A percentile compares a stretch with the other conserved stretches of the same genome.
Conservation (phyloP, 2,888 invertebrate genomes). For the Hypercompe scribonia region DNA sequence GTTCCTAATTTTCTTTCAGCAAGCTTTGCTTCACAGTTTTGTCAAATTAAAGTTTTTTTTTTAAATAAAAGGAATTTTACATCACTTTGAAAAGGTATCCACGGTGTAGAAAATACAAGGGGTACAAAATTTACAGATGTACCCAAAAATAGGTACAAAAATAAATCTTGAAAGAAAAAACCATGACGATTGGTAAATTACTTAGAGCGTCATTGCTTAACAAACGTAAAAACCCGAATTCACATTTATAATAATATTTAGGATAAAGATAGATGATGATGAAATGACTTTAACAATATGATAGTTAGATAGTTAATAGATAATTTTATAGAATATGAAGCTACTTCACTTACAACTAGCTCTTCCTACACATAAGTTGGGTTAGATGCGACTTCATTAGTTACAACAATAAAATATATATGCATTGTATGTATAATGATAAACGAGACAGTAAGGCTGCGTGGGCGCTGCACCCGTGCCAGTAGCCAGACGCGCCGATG, state of each 20-base stretch:
- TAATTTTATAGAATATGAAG: neutral
- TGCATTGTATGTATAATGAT: slow-evolving; percentile 25
- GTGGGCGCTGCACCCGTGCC: slow-evolving; percentile 63
- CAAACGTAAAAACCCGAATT: neutral
- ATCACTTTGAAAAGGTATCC: too few relatives aligned
- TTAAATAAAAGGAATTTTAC: too few relatives aligned
- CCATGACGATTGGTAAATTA: neutral
- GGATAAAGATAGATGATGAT: too few relatives aligned
- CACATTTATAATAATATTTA: neutral
- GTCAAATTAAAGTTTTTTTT: too few relatives aligned
- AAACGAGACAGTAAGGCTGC: slow-evolving; percentile 37
- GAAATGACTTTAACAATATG: too few relatives aligned
- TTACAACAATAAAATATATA: slow-evolving; percentile 13
- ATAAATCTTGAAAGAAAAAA: neutral
- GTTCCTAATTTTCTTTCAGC: neutral
- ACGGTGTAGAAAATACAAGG: too few relatives aligned
- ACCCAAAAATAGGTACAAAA: too few relatives aligned
- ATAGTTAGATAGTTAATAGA: too few relatives aligned
- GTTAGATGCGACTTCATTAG: neutral
- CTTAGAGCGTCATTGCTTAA: neutral
- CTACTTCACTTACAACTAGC: neutral
- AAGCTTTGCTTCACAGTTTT: neutral
- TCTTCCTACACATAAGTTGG: neutral
- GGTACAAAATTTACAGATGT: too few relatives aligned
- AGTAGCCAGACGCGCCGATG: slow-evolving; percentile 63